Conservation (phyloP, 2,888 invertebrate genomes). For the Troides aeacus region DNA sequence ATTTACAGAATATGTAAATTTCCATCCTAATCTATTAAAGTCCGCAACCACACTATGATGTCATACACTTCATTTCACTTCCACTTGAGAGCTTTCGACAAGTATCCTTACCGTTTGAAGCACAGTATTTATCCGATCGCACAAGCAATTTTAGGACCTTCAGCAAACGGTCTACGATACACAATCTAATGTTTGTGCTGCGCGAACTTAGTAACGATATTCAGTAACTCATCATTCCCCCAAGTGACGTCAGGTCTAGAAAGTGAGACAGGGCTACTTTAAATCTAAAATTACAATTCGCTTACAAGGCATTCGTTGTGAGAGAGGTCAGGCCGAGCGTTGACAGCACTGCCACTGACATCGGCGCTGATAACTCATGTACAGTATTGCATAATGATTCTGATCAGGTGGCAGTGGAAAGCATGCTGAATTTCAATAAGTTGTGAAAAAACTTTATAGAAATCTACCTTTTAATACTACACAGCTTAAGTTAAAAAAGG, state of each 20-base stretch:
- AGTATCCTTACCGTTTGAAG: slow-evolving; percentile 18
- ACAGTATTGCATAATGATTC: not conserved
- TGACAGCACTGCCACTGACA: slow-evolving; percentile 44
- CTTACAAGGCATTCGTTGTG: slow-evolving; percentile 39
- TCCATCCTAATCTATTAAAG: slow-evolving; percentile 7
- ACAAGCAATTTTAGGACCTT: slow-evolving; percentile 8
- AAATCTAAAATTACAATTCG: slow-evolving; percentile 42
- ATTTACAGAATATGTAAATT: not conserved
- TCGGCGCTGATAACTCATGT: not conserved
- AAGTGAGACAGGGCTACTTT: slow-evolving; percentile 35
- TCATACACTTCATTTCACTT: slow-evolving; percentile 21
- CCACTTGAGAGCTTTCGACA: slow-evolving; percentile 24
- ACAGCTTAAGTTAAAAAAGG: no score
- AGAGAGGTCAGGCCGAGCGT: slow-evolving; percentile 54
- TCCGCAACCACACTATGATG: slow-evolving; percentile 17
- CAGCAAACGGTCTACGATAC: slow-evolving; percentile 11
- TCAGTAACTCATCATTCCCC: slow-evolving; percentile 31
- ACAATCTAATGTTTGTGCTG: slow-evolving; percentile 3
- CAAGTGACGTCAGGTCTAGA: slow-evolving; percentile 41
- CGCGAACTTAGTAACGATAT: slow-evolving; percentile 14
- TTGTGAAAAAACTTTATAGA: no score
- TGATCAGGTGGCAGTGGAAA: not conserved
- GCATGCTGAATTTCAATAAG: no score
- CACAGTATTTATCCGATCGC: not conserved
- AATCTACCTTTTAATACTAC: no score